Evolutionary conservation across 2,888 invertebrate species (phyloP).

Genomic region (Metellina segmentata): DNA sequence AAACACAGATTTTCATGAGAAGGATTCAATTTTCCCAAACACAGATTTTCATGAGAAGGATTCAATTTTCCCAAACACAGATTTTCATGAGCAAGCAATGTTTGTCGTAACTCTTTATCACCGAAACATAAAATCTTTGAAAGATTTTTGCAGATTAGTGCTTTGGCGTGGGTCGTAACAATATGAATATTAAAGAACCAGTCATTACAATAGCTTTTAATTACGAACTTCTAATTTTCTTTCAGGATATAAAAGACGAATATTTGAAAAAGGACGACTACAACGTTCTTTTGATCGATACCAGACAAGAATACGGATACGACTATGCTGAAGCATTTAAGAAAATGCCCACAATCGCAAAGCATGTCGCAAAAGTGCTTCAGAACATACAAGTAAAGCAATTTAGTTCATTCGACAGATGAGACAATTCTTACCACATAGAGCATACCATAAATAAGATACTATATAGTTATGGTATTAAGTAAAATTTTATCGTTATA

Average conservation of each 20-base stretch:
- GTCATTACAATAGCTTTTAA: no score
- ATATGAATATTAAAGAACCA: no score
- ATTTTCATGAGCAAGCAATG: no score
- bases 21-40: no score
- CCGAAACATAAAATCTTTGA: no score
- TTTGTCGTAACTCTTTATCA: no score
- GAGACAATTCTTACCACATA: neutral
- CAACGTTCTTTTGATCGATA: slow-evolving; percentile 31
- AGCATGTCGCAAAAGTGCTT: neutral
- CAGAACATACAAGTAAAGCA: slow-evolving; percentile 33
- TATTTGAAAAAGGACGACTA: slow-evolving; percentile 1
- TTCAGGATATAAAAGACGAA: slow-evolving; percentile 45
- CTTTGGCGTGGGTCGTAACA: no score
- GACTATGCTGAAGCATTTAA: neutral
- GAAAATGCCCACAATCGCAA: neutral
- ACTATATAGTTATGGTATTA: neutral
- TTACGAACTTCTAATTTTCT: neutral
- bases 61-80: no score
- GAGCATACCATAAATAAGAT: neutral
- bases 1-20: no score
- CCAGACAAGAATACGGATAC: neutral
- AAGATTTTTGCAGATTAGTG: no score
- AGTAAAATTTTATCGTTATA: neutral
- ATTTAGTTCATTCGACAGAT: neutral
- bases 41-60: no score